A percentile compares a stretch with the other conserved stretches of the same genome.
These are phyloP conservation scores for Ectemnius cavifrons DNA, from an alignment of 2,888 invertebrate genomes.

Conservation along the genomic window DNA sequence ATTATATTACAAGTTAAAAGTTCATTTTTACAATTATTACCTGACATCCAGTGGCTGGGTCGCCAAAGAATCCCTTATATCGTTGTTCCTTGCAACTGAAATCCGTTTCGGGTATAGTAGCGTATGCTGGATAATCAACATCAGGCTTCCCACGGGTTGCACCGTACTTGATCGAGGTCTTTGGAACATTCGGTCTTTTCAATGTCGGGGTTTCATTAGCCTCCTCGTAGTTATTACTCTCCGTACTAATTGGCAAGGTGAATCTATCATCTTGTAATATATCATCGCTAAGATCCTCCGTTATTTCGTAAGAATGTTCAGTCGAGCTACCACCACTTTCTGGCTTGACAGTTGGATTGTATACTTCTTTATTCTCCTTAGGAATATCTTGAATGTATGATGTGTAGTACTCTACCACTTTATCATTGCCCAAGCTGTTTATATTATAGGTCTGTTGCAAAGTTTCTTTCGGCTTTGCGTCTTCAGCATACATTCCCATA, in stretches of 20 bases:
- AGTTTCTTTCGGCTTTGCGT: slow-evolving; percentile 36
- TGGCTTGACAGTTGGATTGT: slow-evolving; percentile 40
- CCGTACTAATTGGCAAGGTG: slow-evolving; percentile 55
- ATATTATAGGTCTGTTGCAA: slow-evolving; percentile 32
- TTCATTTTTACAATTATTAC: slow-evolving; percentile 74
- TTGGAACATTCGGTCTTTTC: slow-evolving; percentile 45
- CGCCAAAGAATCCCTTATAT: slow-evolving; percentile 94
- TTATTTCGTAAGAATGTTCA: slow-evolving; percentile 63
- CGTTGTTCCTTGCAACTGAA: slow-evolving; percentile 91
- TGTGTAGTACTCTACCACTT: slow-evolving; percentile 67
- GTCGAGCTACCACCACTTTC: slow-evolving; percentile 38
- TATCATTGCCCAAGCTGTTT: slow-evolving; percentile 53
- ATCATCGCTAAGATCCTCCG: slow-evolving; percentile 62
- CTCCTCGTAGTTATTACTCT: slow-evolving; percentile 53
- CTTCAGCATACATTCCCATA: slow-evolving; percentile 49
- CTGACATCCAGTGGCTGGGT: slow-evolving; percentile 92
- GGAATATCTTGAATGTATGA: slow-evolving; percentile 65
- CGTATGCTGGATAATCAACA: slow-evolving; percentile 89
- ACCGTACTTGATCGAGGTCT: slow-evolving; percentile 69
- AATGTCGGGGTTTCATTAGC: slow-evolving; percentile 45
- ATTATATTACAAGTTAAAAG: not conserved
- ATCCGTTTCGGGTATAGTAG: slow-evolving; percentile 86
- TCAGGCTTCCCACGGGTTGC: slow-evolving; percentile 82
- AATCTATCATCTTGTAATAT: slow-evolving; percentile 61
- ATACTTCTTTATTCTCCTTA: slow-evolving; percentile 37